A percentile compares a stretch with the other conserved stretches of the same genome.
phyloP scores from a whole-genome alignment of 2,113 vertebrate species.

The Phrynocephalus versicolor region DNA sequence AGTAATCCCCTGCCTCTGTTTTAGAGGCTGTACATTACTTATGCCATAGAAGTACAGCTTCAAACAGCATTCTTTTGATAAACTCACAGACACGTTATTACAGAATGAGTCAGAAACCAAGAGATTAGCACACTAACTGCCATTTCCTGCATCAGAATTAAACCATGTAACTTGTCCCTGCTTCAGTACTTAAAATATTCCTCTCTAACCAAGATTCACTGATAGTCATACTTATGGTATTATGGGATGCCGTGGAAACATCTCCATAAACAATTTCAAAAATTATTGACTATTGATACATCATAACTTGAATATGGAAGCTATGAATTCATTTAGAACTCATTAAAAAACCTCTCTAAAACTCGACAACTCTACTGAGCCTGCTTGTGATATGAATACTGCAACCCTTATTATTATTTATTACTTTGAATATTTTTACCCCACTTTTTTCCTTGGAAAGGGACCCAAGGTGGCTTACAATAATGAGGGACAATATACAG shows the following conservation, averaged over 20 bases:
- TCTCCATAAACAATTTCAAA: neutral
- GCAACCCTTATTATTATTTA: constrained; percentile 26
- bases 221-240: neutral
- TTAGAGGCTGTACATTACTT: neutral
- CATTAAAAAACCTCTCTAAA: neutral
- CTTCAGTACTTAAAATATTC: neutral
- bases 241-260: neutral
- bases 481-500: no score
- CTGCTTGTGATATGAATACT: constrained; percentile 24
- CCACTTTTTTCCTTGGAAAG: no score
- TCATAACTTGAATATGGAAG: neutral
- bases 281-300: constrained; percentile 3
- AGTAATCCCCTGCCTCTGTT: neutral
- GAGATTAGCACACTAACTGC: neutral
- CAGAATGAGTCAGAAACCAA: neutral
- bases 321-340: neutral
- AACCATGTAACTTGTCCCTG: neutral
- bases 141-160: neutral
- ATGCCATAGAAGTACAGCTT: neutral
- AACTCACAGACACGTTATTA: neutral
- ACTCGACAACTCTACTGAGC: fast-evolving
- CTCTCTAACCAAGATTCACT: neutral
- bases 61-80: neutral
- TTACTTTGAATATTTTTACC: no score
- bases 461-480: no score